These are phyloP conservation scores for Coryphaenoides rupestris DNA, from an alignment of 2,113 vertebrate species.

Conservation along the genomic window DNA sequence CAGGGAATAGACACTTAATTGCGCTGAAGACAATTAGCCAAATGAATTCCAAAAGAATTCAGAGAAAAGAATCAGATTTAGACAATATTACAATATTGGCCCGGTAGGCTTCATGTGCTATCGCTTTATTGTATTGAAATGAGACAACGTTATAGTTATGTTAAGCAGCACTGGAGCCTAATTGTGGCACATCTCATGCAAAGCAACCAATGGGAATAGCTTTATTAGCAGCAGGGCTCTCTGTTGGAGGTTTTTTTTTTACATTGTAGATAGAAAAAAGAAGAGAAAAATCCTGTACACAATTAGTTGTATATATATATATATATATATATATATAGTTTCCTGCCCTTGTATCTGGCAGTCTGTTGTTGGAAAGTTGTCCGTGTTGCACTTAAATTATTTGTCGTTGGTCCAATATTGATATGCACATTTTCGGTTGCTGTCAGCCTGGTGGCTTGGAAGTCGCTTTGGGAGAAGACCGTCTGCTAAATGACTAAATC, in stretches of 20 bases:
- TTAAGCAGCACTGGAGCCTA: constrained; percentile 43
- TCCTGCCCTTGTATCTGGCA: background rate
- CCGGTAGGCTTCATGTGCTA: constrained; percentile 42
- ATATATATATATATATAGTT: background rate
- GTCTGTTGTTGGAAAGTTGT: too few relatives aligned
- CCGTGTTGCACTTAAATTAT: too few relatives aligned
- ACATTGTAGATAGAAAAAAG: constrained; percentile 44
- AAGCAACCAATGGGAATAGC: constrained; percentile 49
- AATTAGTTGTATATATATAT: constrained; percentile 3
- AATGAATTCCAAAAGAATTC: constrained; percentile 77
- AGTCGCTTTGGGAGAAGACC: too few relatives aligned
- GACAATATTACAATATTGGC: constrained; percentile 62
- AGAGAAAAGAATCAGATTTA: constrained; percentile 70
- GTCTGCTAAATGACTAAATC: too few relatives aligned
- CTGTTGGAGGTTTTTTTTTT: constrained; percentile 15
- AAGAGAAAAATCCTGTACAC: constrained; percentile 44
- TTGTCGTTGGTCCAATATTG: too few relatives aligned
- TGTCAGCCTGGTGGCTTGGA: too few relatives aligned
- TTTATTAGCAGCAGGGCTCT: constrained; percentile 44
- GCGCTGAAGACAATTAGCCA: constrained; percentile 78
- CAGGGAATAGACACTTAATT: constrained; percentile 77
- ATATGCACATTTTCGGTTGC: too few relatives aligned
- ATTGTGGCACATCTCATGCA: constrained; percentile 51
- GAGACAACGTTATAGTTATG: constrained; percentile 41
- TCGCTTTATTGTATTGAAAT: constrained; percentile 66